Percentiles rank a stretch among this genome's conserved stretches.
Evolutionary conservation across 2,113 vertebrate genomes (phyloP).

Genomic region (Balaenoptera acutorostrata): DNA sequence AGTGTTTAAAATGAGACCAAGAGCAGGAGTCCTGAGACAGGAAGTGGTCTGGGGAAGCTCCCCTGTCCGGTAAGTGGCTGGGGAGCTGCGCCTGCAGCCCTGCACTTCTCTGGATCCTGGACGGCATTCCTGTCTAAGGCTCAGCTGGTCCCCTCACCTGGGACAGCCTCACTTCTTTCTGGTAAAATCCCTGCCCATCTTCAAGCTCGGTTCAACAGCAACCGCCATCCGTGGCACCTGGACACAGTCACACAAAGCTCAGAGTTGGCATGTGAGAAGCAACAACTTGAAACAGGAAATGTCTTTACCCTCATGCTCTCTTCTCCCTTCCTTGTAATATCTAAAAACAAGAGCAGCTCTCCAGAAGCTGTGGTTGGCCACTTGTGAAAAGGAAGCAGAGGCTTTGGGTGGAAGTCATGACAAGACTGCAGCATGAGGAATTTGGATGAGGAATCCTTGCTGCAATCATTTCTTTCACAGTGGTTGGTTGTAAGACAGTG

Average conservation of each 20-base stretch:
- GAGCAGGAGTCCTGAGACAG: not conserved
- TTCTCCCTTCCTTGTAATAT: not conserved
- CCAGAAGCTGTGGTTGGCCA: not conserved
- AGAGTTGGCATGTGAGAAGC: not conserved
- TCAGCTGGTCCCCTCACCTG: not conserved
- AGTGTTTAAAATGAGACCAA: not conserved
- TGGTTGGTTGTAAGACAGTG: not conserved
- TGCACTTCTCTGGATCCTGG: not conserved
- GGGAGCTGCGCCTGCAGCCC: not conserved
- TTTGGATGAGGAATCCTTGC: not conserved
- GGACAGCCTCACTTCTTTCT: not conserved
- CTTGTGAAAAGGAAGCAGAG: not conserved
- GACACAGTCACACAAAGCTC: not conserved
- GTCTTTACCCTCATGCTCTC: not conserved
- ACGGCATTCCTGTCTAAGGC: not conserved
- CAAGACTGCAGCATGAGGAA: not conserved
- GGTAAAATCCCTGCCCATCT: not conserved
- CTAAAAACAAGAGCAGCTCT: not conserved
- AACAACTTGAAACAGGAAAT: not conserved
- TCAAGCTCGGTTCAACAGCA: not conserved
- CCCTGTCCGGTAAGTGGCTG: not conserved
- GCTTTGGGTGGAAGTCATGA: not conserved
- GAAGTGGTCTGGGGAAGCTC: not conserved
- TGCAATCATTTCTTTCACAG: not conserved
- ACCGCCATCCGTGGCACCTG: not conserved